These are phyloP conservation scores for Calonectris borealis DNA, from an alignment of 2,113 vertebrate species.

Conservation along the genomic window DNA sequence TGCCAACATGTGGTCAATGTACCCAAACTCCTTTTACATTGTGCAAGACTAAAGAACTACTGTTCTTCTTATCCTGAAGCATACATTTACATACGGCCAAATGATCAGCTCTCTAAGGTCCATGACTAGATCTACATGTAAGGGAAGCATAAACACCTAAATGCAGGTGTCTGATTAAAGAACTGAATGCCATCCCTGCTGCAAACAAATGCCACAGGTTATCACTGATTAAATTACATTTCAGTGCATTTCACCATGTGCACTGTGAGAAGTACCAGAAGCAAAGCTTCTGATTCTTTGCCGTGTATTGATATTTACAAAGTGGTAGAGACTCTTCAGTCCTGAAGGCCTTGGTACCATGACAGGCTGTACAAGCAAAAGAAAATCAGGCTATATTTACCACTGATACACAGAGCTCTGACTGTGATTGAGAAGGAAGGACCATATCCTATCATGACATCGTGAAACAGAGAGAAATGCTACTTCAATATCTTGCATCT, in stretches of 20 bases:
- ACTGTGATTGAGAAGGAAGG: background rate
- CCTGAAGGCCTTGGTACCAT: background rate
- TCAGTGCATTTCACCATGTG: background rate
- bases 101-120: background rate
- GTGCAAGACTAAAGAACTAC: background rate
- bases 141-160: background rate
- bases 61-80: background rate
- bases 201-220: background rate
- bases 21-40: background rate
- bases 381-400: background rate
- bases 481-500: background rate
- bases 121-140: background rate
- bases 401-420: background rate
- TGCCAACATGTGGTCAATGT: background rate
- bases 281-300: background rate
- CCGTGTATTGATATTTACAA: background rate
- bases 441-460: background rate
- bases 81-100: background rate
- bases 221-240: background rate
- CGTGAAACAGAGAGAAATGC: background rate
- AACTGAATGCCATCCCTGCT: background rate
- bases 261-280: background rate
- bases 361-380: background rate
- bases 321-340: background rate
- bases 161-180: background rate